phyloP scores from a whole-genome alignment of 2,797 vertebrate genomes.

The Sebastolobus altivelis region DNA sequence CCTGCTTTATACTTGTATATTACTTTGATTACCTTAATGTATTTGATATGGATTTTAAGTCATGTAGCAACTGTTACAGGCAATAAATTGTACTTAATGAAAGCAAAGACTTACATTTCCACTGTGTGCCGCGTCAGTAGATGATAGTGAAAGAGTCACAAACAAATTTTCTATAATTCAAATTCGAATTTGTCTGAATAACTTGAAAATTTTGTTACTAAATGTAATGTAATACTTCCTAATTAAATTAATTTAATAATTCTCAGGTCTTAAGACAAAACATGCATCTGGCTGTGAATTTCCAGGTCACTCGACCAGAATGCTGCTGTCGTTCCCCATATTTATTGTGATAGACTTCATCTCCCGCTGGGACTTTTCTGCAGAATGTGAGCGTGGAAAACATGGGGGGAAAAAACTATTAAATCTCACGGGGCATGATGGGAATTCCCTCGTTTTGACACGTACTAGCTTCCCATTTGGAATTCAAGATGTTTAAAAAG shows the following conservation, averaged over 20 bases:
- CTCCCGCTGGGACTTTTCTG: conserved; percentile 41
- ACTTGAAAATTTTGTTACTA: background rate
- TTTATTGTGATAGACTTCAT: conserved; percentile 50
- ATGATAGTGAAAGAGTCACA: background rate
- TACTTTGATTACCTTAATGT: background rate
- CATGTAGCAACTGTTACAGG: background rate
- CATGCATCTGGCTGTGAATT: conserved; percentile 50
- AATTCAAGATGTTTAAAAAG: conserved; percentile 47
- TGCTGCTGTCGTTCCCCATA: conserved; percentile 41
- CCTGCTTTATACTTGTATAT: background rate
- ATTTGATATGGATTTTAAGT: conserved; percentile 12
- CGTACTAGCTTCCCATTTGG: conserved; percentile 20
- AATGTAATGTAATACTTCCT: background rate
- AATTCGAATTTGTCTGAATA: background rate
- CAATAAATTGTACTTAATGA: background rate
- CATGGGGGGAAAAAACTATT: background rate
- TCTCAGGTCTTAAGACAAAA: conserved; percentile 25
- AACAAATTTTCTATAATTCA: background rate
- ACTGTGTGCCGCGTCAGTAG: background rate
- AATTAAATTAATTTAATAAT: conserved; percentile 23
- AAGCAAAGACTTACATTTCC: background rate
- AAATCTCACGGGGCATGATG: conserved; percentile 22
- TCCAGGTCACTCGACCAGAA: conserved; percentile 60
- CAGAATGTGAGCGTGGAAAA: conserved; percentile 33
- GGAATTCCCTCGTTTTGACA: conserved; percentile 30